These are phyloP conservation scores for Amiota mariae DNA, from an alignment of 2,888 invertebrate species.

Conservation along the genomic window DNA sequence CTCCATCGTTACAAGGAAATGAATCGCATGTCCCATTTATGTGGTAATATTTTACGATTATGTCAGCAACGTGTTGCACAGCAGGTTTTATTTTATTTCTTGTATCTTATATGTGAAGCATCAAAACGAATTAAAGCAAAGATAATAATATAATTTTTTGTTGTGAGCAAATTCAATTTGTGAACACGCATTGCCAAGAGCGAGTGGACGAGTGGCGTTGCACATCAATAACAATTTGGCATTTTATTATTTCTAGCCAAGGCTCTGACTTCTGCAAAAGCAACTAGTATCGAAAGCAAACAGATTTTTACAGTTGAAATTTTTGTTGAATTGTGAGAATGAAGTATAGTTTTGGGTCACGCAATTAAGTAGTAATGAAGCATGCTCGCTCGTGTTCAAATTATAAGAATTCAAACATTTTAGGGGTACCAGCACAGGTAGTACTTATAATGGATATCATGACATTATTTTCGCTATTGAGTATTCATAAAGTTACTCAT, in stretches of 20 bases:
- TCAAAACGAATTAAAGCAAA: conserved; percentile 71
- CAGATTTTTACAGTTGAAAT: conserved; percentile 60
- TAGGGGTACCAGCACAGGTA: conserved; percentile 10
- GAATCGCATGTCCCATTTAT: conserved; percentile 44
- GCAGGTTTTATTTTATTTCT: conserved; percentile 35
- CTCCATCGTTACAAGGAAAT: no score
- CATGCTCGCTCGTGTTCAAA: not conserved
- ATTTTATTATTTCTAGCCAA: conserved; percentile 40
- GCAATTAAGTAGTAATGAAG: conserved; percentile 43
- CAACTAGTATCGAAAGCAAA: conserved; percentile 6
- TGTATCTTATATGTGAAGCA: conserved; percentile 58
- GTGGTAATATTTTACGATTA: conserved; percentile 71
- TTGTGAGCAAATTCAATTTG: conserved; percentile 27
- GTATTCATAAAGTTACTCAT: no score
- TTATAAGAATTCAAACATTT: conserved; percentile 14
- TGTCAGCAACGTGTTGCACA: conserved; percentile 63
- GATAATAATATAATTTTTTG: conserved; percentile 69
- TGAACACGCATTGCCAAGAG: conserved; percentile 1
- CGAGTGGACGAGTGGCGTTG: not conserved
- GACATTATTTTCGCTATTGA: no score
- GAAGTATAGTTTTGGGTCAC: conserved; percentile 59
- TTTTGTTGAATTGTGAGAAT: conserved; percentile 59
- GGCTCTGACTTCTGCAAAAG: not conserved
- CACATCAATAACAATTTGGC: conserved; percentile 51
- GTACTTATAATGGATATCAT: no score